Evolutionary conservation across 2,888 invertebrate species (phyloP), one percentile per base, ranked within the genome.

Genomic region (Lepidocyrtoides sp.): DNA sequence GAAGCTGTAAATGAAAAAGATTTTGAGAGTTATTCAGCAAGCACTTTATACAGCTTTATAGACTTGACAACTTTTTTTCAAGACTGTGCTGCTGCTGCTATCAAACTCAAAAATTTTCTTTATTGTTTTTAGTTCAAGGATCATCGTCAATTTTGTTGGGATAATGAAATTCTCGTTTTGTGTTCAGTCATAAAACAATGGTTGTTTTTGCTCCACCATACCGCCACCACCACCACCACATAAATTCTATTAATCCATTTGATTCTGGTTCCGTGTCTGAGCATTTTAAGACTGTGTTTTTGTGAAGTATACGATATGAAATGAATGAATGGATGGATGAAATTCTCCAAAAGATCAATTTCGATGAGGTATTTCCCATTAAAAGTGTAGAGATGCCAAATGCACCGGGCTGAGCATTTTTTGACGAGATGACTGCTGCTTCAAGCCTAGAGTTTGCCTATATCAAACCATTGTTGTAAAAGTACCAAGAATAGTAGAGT

Each of bases 41-140:
- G 44, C 60, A n/a, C 26, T 29, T 69, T 48, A 44, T 84, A 63
- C 60, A 83, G 82, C 66, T 89, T 84, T 89, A 84, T 84, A 77
- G 84, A 75, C 26, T 60, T 89, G 84, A 89, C 89, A 72, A 60
- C 23, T 32, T 75, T 83, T 83, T 60, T 57, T 54, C 29, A 66
- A 14, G 7, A 0, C 26, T 60, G 0, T 41, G 41, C 20, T 72
- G 32, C 17, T 72, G 12, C 23, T 44, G n/a, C 66, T 60, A 72
- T 54, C 60, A 66, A 44, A 44, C 60, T 29, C 75, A 36, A 23
- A 72, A 20, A 8, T 72, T 44, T 44, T 72, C n/a, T 69, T 5
- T 36, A 44, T 44, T 72, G 41, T 41, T 41, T 69, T 72, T 23
- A 72, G 44, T 44, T 44, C 66, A 66, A 32, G 66, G 32, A 66